These are phyloP conservation scores for Branchipolynoe longqiensis DNA, from an alignment of 2,888 invertebrate genomes.

Conservation along the genomic window DNA sequence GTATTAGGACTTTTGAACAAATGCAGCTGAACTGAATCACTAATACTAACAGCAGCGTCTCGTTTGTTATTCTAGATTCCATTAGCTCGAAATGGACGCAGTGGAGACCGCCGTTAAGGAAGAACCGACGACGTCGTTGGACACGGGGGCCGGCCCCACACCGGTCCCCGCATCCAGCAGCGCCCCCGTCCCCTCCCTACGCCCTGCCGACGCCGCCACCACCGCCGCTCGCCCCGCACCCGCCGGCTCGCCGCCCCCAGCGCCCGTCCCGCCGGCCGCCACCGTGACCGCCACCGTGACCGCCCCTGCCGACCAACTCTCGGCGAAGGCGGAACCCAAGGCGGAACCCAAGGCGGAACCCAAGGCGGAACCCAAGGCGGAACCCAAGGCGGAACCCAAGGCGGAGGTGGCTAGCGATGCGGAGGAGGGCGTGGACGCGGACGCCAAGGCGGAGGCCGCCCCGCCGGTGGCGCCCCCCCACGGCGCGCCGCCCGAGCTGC, in stretches of 20 bases:
- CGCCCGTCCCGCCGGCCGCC: neutral
- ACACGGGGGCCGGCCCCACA: constrained; percentile 17
- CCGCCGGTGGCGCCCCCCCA: neutral
- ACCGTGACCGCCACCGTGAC: neutral
- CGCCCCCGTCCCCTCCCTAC: constrained; percentile 6
- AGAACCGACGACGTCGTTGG: constrained; percentile 1
- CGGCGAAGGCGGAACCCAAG: neutral
- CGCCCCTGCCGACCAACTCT: neutral
- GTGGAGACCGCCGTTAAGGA: constrained; percentile 3
- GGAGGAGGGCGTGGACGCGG: constrained; percentile 2
- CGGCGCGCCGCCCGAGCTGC: constrained; percentile 1
- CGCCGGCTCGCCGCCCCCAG: neutral
- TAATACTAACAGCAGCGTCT: neutral
- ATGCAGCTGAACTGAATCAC: too few species aligned
- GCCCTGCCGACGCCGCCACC: neutral
- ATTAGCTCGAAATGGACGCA: constrained; percentile 16
- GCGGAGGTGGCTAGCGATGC: neutral
- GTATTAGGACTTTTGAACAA: too few species aligned
- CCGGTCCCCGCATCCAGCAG: neutral
- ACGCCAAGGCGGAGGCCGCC: neutral
- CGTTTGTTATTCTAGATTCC: neutral
- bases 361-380: neutral
- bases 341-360: neutral
- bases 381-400: constrained; percentile 1
- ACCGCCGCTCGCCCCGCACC: neutral